Percentiles rank a stretch among this genome's conserved stretches.
Evolutionary conservation across 2,113 vertebrate genomes (phyloP).

Genomic region (Chaenocephalus aceratus): DNA sequence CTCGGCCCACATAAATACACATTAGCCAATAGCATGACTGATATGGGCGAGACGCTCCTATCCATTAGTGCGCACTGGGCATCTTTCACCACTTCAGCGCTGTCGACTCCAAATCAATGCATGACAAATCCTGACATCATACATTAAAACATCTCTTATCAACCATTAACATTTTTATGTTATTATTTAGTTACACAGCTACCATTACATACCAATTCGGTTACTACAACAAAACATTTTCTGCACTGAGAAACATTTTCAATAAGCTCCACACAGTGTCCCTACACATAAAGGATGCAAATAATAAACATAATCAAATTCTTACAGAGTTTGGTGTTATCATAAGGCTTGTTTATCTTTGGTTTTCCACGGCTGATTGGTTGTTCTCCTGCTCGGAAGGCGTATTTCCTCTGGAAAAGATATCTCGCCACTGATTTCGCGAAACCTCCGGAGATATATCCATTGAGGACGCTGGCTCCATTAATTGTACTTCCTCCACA

Average conservation of each 20-base stretch:
- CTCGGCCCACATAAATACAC: slow-evolving; percentile 26
- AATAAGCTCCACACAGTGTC: background rate
- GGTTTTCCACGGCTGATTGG: slow-evolving; percentile 77
- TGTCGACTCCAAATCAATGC: slow-evolving; percentile 51
- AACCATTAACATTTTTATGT: slow-evolving; percentile 5
- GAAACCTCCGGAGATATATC: slow-evolving; percentile 66
- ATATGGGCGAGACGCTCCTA: slow-evolving; percentile 59
- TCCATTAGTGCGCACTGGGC: slow-evolving; percentile 56
- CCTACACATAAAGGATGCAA: background rate
- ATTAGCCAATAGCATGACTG: slow-evolving; percentile 39
- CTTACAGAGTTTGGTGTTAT: slow-evolving; percentile 79
- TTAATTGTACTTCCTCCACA: slow-evolving; percentile 55
- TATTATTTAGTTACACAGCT: slow-evolving; percentile 24
- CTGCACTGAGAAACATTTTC: background rate
- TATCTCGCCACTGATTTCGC: slow-evolving; percentile 61
- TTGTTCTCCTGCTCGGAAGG: slow-evolving; percentile 71
- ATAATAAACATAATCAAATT: slow-evolving; percentile 8
- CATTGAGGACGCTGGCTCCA: slow-evolving; percentile 63
- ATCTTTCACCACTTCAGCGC: slow-evolving; percentile 52
- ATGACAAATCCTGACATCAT: slow-evolving; percentile 5
- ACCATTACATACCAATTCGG: slow-evolving; percentile 10
- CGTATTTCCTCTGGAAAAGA: slow-evolving; percentile 75
- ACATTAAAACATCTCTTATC: background rate
- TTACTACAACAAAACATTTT: slow-evolving; percentile 7
- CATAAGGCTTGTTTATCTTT: slow-evolving; percentile 85